A percentile compares a stretch with the other conserved stretches of the same genome.
phyloP scores from a whole-genome alignment of 2,113 vertebrate species.

The Ciconia maguari region DNA sequence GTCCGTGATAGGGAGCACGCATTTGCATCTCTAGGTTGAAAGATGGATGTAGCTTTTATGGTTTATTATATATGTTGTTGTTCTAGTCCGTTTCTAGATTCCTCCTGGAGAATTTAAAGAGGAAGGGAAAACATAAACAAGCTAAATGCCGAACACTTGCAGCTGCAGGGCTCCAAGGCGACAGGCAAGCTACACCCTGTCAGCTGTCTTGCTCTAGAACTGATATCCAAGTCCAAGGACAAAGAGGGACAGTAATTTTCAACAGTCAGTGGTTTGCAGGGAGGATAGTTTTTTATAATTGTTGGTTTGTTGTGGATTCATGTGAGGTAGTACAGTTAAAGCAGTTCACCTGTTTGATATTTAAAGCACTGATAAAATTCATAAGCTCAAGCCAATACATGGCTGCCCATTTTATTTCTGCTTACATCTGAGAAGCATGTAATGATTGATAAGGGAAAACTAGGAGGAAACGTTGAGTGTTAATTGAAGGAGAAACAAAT shows the following conservation, averaged over 20 bases:
- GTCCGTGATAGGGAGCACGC: background rate
- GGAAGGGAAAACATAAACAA: conserved; percentile 34
- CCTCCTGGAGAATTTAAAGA: conserved; percentile 1
- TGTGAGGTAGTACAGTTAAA: background rate
- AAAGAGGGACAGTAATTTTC: conserved; percentile 26
- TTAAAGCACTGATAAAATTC: background rate
- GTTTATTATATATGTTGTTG: background rate
- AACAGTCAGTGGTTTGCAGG: background rate
- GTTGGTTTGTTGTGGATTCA: background rate
- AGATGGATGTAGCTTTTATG: background rate
- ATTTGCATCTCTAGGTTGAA: background rate
- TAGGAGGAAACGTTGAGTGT: background rate
- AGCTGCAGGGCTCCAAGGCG: conserved; percentile 62
- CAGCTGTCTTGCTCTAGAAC: background rate
- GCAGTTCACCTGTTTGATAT: conserved; percentile 45
- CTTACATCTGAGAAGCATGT: background rate
- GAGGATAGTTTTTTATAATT: background rate
- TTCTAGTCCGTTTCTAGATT: background rate
- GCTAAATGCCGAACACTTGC: background rate
- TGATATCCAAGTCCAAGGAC: conserved; percentile 40
- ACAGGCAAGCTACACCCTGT: conserved; percentile 20
- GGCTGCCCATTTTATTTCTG: background rate
- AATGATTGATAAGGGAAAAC: background rate
- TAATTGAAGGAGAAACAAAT: background rate
- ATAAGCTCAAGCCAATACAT: background rate